Evolutionary conservation across 2,888 invertebrate genomes (phyloP).

Genomic region (Epirrita christyi): DNA sequence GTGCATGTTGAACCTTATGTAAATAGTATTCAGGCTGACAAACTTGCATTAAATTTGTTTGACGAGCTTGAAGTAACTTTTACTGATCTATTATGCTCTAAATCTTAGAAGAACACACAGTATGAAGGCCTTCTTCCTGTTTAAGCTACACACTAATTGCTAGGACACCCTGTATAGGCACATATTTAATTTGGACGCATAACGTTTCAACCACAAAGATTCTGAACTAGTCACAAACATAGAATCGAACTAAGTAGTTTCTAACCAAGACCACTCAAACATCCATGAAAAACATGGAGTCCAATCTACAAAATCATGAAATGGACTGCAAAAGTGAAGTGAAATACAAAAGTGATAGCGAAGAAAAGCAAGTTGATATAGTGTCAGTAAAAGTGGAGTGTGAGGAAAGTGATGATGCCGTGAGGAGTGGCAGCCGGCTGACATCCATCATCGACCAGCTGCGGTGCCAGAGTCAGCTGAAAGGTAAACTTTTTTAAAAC

Average conservation of each 20-base stretch:
- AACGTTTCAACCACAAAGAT: too few relatives aligned
- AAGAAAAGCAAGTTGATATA: conserved; percentile 37
- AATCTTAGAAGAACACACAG: too few relatives aligned
- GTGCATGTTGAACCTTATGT: background rate
- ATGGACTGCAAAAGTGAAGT: conserved; percentile 5
- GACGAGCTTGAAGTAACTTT: too few relatives aligned
- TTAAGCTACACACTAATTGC: too few relatives aligned
- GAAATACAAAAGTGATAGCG: conserved; percentile 25
- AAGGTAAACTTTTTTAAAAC: conserved; percentile 67
- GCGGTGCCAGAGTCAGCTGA: conserved; percentile 70
- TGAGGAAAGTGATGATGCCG: conserved; percentile 44
- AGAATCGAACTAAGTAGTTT: background rate
- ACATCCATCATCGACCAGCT: conserved; percentile 81
- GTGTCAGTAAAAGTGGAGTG: conserved; percentile 43
- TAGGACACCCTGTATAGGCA: too few relatives aligned
- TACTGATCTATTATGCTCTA: too few relatives aligned
- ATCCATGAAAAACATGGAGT: conserved; percentile 21
- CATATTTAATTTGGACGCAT: too few relatives aligned
- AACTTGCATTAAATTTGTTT: too few relatives aligned
- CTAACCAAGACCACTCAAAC: background rate
- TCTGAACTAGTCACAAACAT: too few relatives aligned
- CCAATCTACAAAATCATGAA: background rate
- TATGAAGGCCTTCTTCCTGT: too few relatives aligned
- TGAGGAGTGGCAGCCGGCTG: conserved; percentile 65
- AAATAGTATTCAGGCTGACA: too few relatives aligned